These are phyloP conservation scores for Chaetura pelagica DNA, from an alignment of 2,113 vertebrate genomes.

Conservation along the genomic window DNA sequence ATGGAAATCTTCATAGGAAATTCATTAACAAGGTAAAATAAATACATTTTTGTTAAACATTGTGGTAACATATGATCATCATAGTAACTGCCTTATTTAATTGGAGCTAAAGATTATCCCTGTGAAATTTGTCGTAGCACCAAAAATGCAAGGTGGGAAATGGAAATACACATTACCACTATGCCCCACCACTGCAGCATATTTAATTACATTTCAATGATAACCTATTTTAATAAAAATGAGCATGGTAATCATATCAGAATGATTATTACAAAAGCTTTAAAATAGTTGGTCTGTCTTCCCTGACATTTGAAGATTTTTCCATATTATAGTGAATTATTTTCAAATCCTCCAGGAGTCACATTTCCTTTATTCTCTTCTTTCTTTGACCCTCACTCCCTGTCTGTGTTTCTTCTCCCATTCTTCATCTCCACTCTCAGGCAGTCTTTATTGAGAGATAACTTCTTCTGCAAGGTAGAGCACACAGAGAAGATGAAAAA, in stretches of 20 bases:
- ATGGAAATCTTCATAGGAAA: neutral
- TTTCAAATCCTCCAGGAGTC: constrained; percentile 1
- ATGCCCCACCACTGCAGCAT: neutral
- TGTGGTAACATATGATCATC: neutral
- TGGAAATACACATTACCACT: neutral
- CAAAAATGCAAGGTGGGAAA: neutral
- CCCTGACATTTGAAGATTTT: neutral
- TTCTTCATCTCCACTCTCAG: neutral
- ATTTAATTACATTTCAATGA: neutral
- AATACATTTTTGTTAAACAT: neutral
- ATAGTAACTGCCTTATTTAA: neutral
- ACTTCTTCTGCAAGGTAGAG: neutral
- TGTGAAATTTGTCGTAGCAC: neutral
- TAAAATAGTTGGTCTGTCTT: neutral
- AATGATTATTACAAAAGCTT: neutral
- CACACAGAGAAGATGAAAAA: constrained; percentile 43
- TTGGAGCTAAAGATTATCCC: neutral
- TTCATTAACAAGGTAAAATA: neutral
- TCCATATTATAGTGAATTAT: neutral
- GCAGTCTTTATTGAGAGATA: constrained; percentile 35
- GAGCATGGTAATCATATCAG: neutral
- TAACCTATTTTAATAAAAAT: neutral
- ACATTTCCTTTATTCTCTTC: neutral
- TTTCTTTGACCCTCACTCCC: neutral
- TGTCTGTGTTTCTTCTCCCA: neutral